Percentiles rank a stretch among this genome's conserved stretches.
These are phyloP conservation scores for Burhinus bistriatus DNA, from an alignment of 2,113 vertebrate genomes.

Conservation along the genomic window DNA sequence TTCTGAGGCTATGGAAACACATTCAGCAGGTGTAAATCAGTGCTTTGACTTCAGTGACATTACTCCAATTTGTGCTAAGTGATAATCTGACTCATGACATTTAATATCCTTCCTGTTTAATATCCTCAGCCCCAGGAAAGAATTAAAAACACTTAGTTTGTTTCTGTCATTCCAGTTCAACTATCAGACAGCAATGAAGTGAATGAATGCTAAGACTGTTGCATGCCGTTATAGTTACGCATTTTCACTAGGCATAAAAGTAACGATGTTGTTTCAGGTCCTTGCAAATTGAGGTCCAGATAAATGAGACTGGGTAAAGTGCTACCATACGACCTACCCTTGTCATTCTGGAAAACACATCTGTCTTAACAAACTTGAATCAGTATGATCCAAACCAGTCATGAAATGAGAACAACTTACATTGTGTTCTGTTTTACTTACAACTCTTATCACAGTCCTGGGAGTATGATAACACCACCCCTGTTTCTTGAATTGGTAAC, in stretches of 20 bases:
- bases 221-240: accelerated
- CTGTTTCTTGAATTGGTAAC: background rate
- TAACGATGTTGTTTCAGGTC: background rate
- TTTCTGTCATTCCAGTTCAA: background rate
- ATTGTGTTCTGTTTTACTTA: background rate
- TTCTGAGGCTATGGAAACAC: background rate
- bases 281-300: background rate
- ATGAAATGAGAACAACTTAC: background rate
- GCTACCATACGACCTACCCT: background rate
- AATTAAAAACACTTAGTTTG: slow-evolving; percentile 4
- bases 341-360: background rate
- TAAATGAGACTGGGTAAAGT: background rate
- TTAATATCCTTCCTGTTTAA: slow-evolving; percentile 26
- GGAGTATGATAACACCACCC: background rate
- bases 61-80: background rate
- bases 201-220: background rate
- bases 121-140: background rate
- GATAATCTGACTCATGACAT: background rate
- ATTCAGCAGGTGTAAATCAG: background rate
- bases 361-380: background rate
- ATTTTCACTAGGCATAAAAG: background rate
- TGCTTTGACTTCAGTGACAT: background rate
- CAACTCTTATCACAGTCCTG: background rate
- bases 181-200: background rate
- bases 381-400: background rate